These are phyloP conservation scores for Coccyzus lansbergi DNA, from an alignment of 2,797 vertebrate species.

Conservation along the genomic window DNA sequence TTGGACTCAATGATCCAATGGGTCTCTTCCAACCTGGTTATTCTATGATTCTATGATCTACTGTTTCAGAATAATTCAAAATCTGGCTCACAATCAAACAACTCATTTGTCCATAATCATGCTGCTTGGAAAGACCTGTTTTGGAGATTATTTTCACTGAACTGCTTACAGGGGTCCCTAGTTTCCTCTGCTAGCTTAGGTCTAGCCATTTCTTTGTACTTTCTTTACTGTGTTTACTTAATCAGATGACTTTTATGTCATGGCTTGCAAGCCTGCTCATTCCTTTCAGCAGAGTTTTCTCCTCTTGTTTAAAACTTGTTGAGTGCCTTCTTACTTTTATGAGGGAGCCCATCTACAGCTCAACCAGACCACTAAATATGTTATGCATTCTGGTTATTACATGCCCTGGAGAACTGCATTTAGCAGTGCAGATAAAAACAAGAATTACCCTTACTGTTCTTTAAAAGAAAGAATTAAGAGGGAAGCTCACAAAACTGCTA, in stretches of 20 bases:
- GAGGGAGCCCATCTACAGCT: slow-evolving; percentile 47
- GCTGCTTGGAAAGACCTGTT: not conserved
- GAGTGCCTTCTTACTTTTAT: slow-evolving; percentile 64
- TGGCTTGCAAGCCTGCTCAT: not conserved
- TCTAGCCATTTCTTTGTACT: slow-evolving; percentile 17
- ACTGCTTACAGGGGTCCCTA: not conserved
- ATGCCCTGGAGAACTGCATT: slow-evolving; percentile 28
- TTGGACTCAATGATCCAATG: no score
- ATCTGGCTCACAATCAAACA: not conserved
- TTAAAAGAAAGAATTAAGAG: slow-evolving; percentile 21
- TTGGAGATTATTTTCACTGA: not conserved
- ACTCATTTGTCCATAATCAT: not conserved
- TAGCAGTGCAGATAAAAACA: slow-evolving; percentile 3
- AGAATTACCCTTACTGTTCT: not conserved
- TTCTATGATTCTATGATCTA: no score
- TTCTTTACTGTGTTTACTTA: slow-evolving; percentile 41
- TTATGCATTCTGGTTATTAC: slow-evolving; percentile 52
- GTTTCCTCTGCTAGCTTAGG: not conserved
- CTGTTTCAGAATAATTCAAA: not conserved
- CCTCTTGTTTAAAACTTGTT: slow-evolving; percentile 62
- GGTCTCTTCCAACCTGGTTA: no score
- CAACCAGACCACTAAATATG: slow-evolving; percentile 46
- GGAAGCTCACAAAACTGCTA: slow-evolving; percentile 49
- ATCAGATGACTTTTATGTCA: slow-evolving; percentile 32
- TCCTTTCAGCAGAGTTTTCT: slow-evolving; percentile 49